A percentile compares a stretch with the other conserved stretches of the same genome.
Evolutionary conservation across 1,140 invertebrate genomes (phyloP).

Genomic region (Drosophila lacteicornis): DNA sequence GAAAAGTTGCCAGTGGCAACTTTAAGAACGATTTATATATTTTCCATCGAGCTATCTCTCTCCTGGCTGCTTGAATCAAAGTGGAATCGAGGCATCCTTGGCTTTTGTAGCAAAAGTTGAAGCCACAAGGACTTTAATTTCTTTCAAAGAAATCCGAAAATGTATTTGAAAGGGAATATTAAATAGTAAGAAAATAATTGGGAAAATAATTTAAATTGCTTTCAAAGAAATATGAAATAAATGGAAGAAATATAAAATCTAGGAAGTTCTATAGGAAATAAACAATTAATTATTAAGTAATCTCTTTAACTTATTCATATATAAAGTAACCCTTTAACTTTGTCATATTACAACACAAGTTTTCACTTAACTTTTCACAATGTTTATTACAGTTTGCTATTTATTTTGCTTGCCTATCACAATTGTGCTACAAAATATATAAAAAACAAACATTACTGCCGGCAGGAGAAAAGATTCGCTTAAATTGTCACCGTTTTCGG

Average conservation of each 20-base stretch:
- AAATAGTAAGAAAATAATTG: constrained; percentile 2
- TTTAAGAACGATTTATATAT: constrained; percentile 31
- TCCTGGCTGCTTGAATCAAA: constrained; percentile 21
- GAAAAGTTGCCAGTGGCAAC: constrained; percentile 34
- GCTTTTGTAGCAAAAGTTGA: constrained; percentile 15
- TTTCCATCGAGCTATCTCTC: not conserved
- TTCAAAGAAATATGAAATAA: not conserved
- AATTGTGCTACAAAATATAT: constrained; percentile 1
- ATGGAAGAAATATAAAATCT: too few species aligned
- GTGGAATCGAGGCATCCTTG: constrained; percentile 18
- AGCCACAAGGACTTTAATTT: constrained; percentile 18
- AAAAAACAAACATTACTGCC: constrained; percentile 14
- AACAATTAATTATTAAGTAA: not conserved
- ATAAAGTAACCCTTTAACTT: not conserved
- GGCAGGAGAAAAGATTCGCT: constrained; percentile 13
- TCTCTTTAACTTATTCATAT: not conserved
- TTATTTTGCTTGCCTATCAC: constrained; percentile 18
- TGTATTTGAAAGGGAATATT: not conserved
- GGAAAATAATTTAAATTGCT: not conserved
- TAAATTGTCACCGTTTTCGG: constrained; percentile 41
- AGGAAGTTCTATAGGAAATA: too few species aligned
- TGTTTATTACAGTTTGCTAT: constrained; percentile 21
- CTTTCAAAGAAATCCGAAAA: not conserved
- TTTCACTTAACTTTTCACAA: constrained; percentile 9
- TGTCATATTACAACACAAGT: not conserved